These are phyloP conservation scores for Amphiprion clarkii DNA, from an alignment of 2,797 vertebrate genomes.

Conservation along the genomic window DNA sequence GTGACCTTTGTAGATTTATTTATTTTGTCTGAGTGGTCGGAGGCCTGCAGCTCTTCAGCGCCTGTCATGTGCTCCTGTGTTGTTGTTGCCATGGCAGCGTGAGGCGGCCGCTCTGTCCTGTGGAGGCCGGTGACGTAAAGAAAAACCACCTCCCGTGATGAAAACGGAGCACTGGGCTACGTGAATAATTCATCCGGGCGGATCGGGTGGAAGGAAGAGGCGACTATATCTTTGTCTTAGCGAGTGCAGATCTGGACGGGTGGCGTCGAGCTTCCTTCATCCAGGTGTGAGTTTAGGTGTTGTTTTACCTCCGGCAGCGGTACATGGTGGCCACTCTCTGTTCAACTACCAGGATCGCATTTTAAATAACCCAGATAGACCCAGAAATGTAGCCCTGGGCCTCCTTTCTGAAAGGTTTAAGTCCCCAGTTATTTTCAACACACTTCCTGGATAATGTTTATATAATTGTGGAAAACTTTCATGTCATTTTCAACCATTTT, in stretches of 20 bases:
- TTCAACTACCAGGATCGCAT: no score
- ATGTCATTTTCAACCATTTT: no score
- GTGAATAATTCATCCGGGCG: slow-evolving; percentile 78
- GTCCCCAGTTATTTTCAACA: no score
- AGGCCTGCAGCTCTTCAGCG: slow-evolving; percentile 31
- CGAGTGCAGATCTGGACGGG: slow-evolving; percentile 32
- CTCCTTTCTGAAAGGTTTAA: no score
- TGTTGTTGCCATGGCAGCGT: slow-evolving; percentile 72
- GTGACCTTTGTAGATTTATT: slow-evolving; percentile 1
- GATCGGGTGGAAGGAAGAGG: slow-evolving; percentile 69
- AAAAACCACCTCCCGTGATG: slow-evolving; percentile 65
- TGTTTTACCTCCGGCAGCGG: neutral
- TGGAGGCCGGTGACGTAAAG: slow-evolving; percentile 58
- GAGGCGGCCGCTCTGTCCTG: slow-evolving; percentile 67
- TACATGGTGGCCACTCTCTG: neutral
- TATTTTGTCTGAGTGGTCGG: neutral
- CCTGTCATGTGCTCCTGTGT: slow-evolving; percentile 48
- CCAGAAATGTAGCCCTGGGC: no score
- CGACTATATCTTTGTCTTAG: slow-evolving; percentile 30
- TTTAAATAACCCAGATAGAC: no score
- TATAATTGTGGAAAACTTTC: no score
- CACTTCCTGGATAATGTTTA: no score
- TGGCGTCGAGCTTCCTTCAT: slow-evolving; percentile 11
- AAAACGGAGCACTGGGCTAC: slow-evolving; percentile 67
- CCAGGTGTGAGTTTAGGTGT: slow-evolving; percentile 27